A percentile compares a stretch with the other conserved stretches of the same genome.
phyloP scores from a whole-genome alignment of 2,113 vertebrate species.

The Coregonus clupeaformis region DNA sequence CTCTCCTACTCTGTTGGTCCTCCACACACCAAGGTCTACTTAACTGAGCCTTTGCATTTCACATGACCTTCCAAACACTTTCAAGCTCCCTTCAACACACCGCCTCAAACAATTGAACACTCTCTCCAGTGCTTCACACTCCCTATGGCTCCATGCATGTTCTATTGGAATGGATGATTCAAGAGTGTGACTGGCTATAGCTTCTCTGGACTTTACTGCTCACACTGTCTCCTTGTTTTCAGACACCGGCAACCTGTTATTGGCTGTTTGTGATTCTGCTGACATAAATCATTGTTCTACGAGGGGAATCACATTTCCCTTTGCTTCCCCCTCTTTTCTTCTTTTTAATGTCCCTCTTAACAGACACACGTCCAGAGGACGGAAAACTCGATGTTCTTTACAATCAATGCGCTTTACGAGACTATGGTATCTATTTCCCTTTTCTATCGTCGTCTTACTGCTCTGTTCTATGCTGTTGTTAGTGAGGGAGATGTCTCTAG shows the following conservation, averaged over 20 bases:
- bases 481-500: not conserved
- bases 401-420: constrained; percentile 75
- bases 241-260: constrained; percentile 5
- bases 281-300: not conserved
- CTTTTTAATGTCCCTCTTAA: constrained; percentile 62
- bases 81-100: not conserved
- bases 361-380: constrained; percentile 76
- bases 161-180: constrained; percentile 17
- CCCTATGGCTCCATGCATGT: constrained; percentile 14
- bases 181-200: constrained; percentile 51
- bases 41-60: not conserved
- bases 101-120: not conserved
- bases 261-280: constrained; percentile 9
- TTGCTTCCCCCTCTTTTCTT: constrained; percentile 52
- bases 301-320: constrained; percentile 1
- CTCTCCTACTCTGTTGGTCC: not conserved
- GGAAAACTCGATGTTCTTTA: constrained; percentile 80
- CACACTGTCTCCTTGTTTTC: constrained; percentile 42
- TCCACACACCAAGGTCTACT: not conserved
- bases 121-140: not conserved
- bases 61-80: not conserved
- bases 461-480: not conserved
- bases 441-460: not conserved
- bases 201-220: constrained; percentile 51
- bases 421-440: constrained; percentile 72